These are phyloP conservation scores for Crotalus tigris DNA, from an alignment of 2,113 vertebrate species.

Conservation along the genomic window DNA sequence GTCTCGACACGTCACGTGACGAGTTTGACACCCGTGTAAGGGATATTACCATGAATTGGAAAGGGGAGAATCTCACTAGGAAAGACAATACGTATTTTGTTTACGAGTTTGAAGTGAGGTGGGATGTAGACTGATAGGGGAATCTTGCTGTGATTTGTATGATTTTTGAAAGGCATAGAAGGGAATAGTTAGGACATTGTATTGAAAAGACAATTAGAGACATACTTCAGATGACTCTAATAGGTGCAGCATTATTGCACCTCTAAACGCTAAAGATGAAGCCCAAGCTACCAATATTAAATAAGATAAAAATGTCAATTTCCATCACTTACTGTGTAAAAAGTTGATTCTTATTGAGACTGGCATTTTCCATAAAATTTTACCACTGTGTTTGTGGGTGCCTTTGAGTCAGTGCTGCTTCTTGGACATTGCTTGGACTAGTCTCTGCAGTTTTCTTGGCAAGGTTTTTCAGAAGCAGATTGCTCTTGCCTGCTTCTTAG, in stretches of 20 bases:
- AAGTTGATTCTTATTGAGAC: background rate
- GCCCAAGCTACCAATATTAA: background rate
- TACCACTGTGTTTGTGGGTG: background rate
- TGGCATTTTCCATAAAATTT: background rate
- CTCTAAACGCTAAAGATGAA: background rate
- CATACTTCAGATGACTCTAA: background rate
- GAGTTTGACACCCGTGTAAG: background rate
- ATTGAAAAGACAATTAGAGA: background rate
- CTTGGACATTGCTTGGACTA: no score
- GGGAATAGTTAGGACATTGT: background rate
- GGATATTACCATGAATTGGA: background rate
- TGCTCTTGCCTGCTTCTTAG: background rate
- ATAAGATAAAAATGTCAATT: background rate
- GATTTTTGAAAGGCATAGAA: background rate
- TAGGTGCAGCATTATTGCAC: background rate
- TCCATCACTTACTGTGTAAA: background rate
- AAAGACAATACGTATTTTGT: background rate
- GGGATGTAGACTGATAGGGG: background rate
- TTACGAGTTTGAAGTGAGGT: background rate
- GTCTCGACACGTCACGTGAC: no score
- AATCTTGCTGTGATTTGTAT: background rate
- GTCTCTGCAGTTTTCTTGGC: background rate
- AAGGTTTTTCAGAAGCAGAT: background rate
- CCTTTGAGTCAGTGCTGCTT: background rate
- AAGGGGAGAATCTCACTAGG: background rate